These are phyloP conservation scores for Serilophus lunatus DNA, from an alignment of 2,113 vertebrate genomes.

Conservation along the genomic window DNA sequence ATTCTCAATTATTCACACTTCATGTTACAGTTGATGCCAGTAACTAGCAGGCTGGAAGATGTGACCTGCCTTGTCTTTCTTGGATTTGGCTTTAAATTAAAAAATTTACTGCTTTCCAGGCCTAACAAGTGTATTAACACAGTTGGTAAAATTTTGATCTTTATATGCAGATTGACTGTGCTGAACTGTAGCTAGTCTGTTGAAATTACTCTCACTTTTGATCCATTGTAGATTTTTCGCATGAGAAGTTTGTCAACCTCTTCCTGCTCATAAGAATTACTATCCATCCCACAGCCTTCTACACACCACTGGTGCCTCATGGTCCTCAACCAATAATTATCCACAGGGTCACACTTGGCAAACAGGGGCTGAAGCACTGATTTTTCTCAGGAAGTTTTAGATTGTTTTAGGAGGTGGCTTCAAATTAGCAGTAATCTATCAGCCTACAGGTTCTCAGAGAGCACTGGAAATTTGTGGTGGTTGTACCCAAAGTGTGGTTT, in stretches of 20 bases:
- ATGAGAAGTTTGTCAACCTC: background rate
- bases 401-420: background rate
- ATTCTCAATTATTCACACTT: too few relatives aligned
- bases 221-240: background rate
- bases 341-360: background rate
- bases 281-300: background rate
- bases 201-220: background rate
- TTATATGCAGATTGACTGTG: background rate
- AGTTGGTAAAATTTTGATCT: background rate
- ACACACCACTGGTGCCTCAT: background rate
- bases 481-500: background rate
- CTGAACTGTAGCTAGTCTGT: background rate
- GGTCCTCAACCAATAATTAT: background rate
- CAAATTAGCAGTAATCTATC: background rate
- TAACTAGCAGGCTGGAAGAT: too few relatives aligned
- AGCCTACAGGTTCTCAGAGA: background rate
- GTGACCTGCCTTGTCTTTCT: too few relatives aligned
- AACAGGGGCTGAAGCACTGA: background rate
- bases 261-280: background rate
- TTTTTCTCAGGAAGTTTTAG: background rate
- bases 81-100: too few relatives aligned
- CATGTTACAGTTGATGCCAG: too few relatives aligned
- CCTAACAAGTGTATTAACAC: background rate
- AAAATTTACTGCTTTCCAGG: background rate
- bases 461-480: background rate